A percentile compares a stretch with the other conserved stretches of the same genome.
These are phyloP conservation scores for Leptoteleia sp. DNA, from an alignment of 1,140 invertebrate species.

Conservation along the genomic window DNA sequence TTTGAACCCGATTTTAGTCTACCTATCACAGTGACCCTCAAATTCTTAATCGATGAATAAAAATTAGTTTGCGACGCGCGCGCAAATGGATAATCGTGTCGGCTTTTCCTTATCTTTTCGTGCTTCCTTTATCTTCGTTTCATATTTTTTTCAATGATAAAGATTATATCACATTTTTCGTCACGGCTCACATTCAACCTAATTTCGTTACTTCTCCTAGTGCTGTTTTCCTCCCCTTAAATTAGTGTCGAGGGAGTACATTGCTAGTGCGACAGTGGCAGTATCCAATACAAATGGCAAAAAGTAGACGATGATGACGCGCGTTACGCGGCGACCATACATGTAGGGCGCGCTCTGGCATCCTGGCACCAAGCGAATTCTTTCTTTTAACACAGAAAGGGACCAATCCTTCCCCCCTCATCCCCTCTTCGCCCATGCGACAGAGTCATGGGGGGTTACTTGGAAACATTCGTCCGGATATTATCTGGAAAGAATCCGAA, in stretches of 20 bases:
- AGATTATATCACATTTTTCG: constrained; percentile 41
- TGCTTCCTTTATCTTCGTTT: constrained; percentile 1
- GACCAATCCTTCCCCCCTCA: too few relatives aligned
- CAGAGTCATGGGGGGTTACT: too few relatives aligned
- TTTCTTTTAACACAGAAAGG: constrained; percentile 3
- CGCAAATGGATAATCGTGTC: not conserved
- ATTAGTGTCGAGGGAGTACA: constrained; percentile 21
- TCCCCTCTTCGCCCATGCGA: too few relatives aligned
- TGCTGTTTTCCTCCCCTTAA: constrained; percentile 3
- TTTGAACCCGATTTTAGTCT: constrained; percentile 66
- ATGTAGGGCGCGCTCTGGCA: constrained; percentile 65
- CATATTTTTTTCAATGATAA: constrained; percentile 12
- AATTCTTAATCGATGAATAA: constrained; percentile 64
- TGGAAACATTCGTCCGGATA: too few relatives aligned
- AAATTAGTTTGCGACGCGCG: constrained; percentile 40
- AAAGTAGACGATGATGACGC: constrained; percentile 69
- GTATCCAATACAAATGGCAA: constrained; percentile 73
- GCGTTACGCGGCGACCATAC: constrained; percentile 46
- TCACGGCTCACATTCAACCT: constrained; percentile 44
- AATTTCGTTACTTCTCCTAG: constrained; percentile 17
- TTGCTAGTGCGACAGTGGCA: constrained; percentile 72
- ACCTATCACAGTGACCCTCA: constrained; percentile 77
- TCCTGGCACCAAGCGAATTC: constrained; percentile 56
- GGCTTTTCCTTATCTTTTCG: not conserved
- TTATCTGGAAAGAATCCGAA: too few relatives aligned